These are phyloP conservation scores for Andrena chrysosceles DNA, from an alignment of 2,888 invertebrate species.

Conservation along the genomic window DNA sequence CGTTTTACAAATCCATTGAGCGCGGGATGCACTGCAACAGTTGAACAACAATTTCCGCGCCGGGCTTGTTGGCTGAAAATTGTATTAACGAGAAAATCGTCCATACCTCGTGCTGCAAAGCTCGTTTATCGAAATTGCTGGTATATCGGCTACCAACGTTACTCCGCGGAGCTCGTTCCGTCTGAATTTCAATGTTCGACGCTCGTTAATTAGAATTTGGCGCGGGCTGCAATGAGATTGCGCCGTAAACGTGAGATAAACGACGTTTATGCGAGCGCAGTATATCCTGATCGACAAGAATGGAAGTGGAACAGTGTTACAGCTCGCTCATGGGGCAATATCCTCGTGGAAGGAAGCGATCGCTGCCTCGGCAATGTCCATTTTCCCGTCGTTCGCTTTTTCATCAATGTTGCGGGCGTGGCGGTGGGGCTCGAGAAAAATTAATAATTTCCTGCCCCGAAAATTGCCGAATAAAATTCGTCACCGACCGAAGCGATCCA, in stretches of 20 bases:
- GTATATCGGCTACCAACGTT: background rate
- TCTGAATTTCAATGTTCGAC: conserved; percentile 3
- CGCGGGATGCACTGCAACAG: too few relatives aligned
- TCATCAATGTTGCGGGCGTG: background rate
- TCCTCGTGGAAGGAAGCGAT: background rate
- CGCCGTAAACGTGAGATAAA: background rate
- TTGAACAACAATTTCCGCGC: background rate
- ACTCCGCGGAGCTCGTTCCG: background rate
- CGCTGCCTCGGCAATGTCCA: background rate
- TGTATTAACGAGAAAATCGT: background rate
- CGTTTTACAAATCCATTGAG: too few relatives aligned
- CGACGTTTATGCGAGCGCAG: background rate
- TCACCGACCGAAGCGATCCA: conserved; percentile 42
- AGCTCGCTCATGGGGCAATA: conserved; percentile 3
- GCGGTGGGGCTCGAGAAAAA: background rate
- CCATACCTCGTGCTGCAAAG: background rate
- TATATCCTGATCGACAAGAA: background rate
- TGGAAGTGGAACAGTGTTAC: background rate
- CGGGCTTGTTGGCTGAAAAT: background rate
- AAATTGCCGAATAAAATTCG: conserved; percentile 38
- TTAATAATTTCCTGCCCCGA: conserved; percentile 33
- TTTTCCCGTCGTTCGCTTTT: conserved; percentile 4
- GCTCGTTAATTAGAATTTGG: conserved; percentile 17
- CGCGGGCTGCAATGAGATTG: background rate
- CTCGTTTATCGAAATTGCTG: background rate